Percentiles rank a stretch among this genome's conserved stretches.
phyloP scores from a whole-genome alignment of 2,113 vertebrate species.

The Strix uralensis region DNA sequence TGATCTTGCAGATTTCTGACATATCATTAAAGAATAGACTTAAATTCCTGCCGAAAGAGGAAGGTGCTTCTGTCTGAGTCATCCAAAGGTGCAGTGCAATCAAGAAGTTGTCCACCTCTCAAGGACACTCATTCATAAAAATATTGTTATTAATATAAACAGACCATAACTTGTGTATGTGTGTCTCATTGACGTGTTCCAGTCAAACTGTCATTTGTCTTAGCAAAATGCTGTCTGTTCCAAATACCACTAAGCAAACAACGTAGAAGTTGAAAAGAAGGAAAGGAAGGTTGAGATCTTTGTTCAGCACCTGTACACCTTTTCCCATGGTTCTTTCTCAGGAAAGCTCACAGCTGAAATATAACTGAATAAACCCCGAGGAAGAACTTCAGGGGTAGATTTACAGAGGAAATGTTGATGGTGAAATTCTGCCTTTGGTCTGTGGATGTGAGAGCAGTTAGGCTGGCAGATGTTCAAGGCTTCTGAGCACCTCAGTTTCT shows the following conservation, averaged over 20 bases:
- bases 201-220: neutral
- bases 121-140: neutral
- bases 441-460: neutral
- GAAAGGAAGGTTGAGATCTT: neutral
- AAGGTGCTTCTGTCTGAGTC: neutral
- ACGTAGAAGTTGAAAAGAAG: constrained; percentile 20
- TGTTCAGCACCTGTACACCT: neutral
- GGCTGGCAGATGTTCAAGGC: neutral
- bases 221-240: neutral
- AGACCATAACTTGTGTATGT: neutral
- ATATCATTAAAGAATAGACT: neutral
- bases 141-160: neutral
- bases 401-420: neutral
- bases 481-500: neutral
- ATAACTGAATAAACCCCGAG: neutral
- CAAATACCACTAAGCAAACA: neutral
- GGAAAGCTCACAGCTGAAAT: neutral
- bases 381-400: neutral
- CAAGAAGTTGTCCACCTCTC: neutral
- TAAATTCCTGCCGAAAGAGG: neutral
- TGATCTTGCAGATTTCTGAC: neutral
- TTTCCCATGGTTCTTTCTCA: neutral
- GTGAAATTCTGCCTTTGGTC: neutral
- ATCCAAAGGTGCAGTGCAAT: neutral
- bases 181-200: neutral